Evolutionary conservation across 1,140 invertebrate genomes (phyloP).

Genomic region (Mycetomoellerius zeteki): DNA sequence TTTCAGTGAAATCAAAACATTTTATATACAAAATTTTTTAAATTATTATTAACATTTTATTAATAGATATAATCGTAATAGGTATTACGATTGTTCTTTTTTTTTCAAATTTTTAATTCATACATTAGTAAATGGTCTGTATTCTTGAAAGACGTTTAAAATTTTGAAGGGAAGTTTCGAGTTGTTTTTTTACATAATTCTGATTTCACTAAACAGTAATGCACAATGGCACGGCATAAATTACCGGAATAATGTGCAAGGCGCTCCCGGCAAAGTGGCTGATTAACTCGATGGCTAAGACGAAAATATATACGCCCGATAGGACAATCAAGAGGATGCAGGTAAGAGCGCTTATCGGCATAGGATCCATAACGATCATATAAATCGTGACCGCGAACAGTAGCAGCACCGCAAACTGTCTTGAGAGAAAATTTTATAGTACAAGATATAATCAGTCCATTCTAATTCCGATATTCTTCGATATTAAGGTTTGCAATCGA

Average conservation of each 20-base stretch:
- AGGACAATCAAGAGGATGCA: constrained; percentile 77
- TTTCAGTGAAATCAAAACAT: not conserved
- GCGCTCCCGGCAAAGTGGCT: constrained; percentile 71
- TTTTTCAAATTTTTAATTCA: not conserved
- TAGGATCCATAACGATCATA: constrained; percentile 56
- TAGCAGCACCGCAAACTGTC: constrained; percentile 69
- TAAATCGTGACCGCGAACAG: constrained; percentile 77
- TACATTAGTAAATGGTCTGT: not conserved
- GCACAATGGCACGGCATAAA: not conserved
- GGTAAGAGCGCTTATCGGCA: constrained; percentile 47
- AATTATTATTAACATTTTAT: not conserved
- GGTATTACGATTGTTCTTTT: not conserved
- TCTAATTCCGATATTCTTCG: not conserved
- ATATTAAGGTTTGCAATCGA: not conserved
- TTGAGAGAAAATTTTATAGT: not conserved
- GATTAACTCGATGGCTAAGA: constrained; percentile 78
- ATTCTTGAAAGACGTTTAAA: not conserved
- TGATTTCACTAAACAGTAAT: constrained; percentile 4
- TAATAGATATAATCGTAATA: not conserved
- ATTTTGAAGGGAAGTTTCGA: not conserved
- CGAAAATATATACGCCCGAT: constrained; percentile 77
- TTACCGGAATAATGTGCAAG: constrained; percentile 77
- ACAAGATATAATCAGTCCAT: not conserved
- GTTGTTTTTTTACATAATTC: not conserved
- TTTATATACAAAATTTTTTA: not conserved